phyloP scores from a whole-genome alignment of 37 sponge, comb jelly and placozoan species.

The Diacarnus erythraeanus region DNA sequence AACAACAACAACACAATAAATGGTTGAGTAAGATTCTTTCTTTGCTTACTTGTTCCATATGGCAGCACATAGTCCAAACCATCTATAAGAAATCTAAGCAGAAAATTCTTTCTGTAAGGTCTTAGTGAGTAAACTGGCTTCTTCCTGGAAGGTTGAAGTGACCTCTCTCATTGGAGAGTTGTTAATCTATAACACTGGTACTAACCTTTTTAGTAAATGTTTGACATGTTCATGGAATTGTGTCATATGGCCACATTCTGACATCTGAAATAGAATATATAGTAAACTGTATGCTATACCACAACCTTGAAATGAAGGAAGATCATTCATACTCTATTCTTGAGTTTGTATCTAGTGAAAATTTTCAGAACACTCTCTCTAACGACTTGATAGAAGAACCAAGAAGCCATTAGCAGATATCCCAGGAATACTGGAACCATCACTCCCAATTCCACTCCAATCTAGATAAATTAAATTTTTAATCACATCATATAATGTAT shows the following conservation, averaged over 20 bases:
- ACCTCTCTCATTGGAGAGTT: no score
- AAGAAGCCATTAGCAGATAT: conserved; percentile 25
- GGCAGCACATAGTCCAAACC: background rate
- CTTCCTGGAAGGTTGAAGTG: no score
- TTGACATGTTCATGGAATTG: background rate
- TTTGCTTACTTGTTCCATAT: background rate
- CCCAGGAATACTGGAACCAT: conserved; percentile 6
- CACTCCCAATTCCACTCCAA: conserved; percentile 28
- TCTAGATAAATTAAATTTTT: conserved; percentile 11
- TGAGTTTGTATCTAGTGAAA: background rate
- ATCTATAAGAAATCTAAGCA: background rate
- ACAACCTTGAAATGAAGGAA: background rate
- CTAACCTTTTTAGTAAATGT: conserved; percentile 6
- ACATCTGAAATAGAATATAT: background rate
- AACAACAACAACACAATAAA: background rate
- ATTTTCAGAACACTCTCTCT: conserved; percentile 55
- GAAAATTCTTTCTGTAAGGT: no score
- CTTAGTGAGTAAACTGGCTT: no score
- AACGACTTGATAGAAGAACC: conserved; percentile 35
- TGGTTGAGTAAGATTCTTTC: background rate
- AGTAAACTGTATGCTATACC: background rate
- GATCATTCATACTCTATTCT: background rate
- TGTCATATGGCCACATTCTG: background rate
- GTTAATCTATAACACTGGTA: conserved; percentile 12
- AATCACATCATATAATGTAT: no score